Conservation (phyloP, 2,113 vertebrate genomes). For the Micronycteris hirsuta region DNA sequence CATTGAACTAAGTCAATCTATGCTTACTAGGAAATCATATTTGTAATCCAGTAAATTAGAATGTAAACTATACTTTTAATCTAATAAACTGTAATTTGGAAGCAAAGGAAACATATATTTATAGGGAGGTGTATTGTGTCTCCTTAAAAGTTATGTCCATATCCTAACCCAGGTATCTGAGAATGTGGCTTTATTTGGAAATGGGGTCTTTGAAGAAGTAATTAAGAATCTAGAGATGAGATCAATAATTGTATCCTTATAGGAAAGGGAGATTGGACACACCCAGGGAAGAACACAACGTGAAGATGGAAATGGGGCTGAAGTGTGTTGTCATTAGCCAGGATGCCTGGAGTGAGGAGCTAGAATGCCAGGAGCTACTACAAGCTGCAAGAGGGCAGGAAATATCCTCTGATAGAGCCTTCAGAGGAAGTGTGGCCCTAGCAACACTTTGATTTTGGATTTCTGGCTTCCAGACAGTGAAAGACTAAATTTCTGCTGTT, state of each 20-base stretch:
- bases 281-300: fast-evolving
- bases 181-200: not conserved
- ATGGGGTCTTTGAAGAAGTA: not conserved
- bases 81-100: not conserved
- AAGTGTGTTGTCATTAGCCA: not conserved
- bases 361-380: not conserved
- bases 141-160: not conserved
- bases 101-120: not conserved
- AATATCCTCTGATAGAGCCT: not conserved
- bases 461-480: not conserved
- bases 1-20: not conserved
- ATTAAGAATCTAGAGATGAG: not conserved
- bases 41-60: not conserved
- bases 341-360: not conserved
- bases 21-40: not conserved
- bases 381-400: not conserved
- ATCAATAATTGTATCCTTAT: not conserved
- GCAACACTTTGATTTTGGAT: not conserved
- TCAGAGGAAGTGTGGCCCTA: not conserved
- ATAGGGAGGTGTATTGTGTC: not conserved
- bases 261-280: not conserved
- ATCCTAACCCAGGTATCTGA: not conserved
- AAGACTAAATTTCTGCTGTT: not conserved
- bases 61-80: not conserved
- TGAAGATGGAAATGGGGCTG: not conserved